Evolutionary conservation across 2,888 invertebrate genomes (phyloP).

Genomic region (Noctua pronuba): DNA sequence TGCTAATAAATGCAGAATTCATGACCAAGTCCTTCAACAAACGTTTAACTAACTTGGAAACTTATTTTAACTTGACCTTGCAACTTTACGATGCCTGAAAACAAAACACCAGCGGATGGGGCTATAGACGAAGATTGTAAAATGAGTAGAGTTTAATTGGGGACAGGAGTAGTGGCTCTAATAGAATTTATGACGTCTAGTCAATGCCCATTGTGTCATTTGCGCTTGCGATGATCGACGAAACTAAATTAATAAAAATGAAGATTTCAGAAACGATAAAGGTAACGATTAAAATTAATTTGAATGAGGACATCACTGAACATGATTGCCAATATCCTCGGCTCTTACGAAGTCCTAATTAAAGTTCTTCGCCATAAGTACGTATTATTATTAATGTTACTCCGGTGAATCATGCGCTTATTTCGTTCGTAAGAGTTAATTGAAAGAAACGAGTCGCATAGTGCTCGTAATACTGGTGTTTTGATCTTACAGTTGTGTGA

Average conservation of each 20-base stretch:
- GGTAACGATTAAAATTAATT: background rate
- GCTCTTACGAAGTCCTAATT: conserved; percentile 8
- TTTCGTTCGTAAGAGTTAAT: conserved; percentile 31
- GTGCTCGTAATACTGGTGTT: conserved; percentile 12
- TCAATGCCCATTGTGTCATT: conserved; percentile 37
- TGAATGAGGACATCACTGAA: background rate
- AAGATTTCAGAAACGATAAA: background rate
- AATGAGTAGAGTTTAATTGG: conserved; percentile 58
- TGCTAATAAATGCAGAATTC: conserved; percentile 6
- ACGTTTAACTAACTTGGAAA: conserved; percentile 2
- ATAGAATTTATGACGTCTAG: conserved; percentile 72
- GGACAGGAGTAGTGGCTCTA: conserved; percentile 50
- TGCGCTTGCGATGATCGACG: conserved; percentile 25
- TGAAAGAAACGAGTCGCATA: conserved; percentile 28
- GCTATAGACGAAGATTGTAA: conserved; percentile 29
- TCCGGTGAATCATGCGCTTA: conserved; percentile 37
- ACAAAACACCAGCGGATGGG: conserved; percentile 27
- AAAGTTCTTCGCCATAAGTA: background rate
- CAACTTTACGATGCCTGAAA: conserved; percentile 24
- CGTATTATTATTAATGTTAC: conserved; percentile 12
- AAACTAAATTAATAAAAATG: background rate
- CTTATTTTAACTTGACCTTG: conserved; percentile 18
- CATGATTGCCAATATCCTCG: conserved; percentile 10
- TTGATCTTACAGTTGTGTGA: conserved; percentile 2
- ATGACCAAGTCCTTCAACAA: conserved; percentile 9